Evolutionary conservation across 1,140 invertebrate species (phyloP), one percentile per base, ranked within the genome.

Genomic region (Stegodyphus mimosarum): DNA sequence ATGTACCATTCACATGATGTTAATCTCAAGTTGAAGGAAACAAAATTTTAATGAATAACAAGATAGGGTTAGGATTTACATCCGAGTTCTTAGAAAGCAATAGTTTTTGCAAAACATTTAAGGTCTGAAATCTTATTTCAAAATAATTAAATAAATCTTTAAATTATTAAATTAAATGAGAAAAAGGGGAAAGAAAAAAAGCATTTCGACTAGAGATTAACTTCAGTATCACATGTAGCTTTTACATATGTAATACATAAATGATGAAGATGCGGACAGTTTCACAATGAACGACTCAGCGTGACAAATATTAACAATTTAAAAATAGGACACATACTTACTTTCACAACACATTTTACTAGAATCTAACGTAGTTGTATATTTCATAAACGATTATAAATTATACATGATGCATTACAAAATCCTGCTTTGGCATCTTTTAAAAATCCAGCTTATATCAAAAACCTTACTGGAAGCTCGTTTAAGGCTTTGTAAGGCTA

Each of bases 161-260:
- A 60, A 60, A 60, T 60, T 60, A 15, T 15, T 60, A 15, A 10
- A 10, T 60, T 9, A 9, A 60, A 60, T 10, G 9, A 60, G 9
- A 60, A 60, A 60, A 60, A 10, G 1, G 55, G 9, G 15, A 60
- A 9, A 15, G 15, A 10, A 15, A 9, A 10, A 15, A 2, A 60
- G 48, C n/a, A n/a, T 79, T 79, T 79, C 77, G 77, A 79, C 77
- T 79, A 79, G 77, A 79, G 77, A 79, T 79, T 79, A 79, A 79
- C 77, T 15, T 69, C 77, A 69, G 77, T 79, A 79, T 79, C 77
- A 79, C 77, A 79, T 69, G 77, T 70, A 79, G 77, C 77, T 79
- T 76, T 76, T 66, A 76, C 52, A 79, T 15, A 79, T 48, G 77
- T 70, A 69, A 64, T 77, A 49, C 67, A 64, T 69, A 79, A 70